Evolutionary conservation across 30 jellyfish, hydroid and myxozoan genomes (phyloP).

Genomic region (Hydra vulgaris): DNA sequence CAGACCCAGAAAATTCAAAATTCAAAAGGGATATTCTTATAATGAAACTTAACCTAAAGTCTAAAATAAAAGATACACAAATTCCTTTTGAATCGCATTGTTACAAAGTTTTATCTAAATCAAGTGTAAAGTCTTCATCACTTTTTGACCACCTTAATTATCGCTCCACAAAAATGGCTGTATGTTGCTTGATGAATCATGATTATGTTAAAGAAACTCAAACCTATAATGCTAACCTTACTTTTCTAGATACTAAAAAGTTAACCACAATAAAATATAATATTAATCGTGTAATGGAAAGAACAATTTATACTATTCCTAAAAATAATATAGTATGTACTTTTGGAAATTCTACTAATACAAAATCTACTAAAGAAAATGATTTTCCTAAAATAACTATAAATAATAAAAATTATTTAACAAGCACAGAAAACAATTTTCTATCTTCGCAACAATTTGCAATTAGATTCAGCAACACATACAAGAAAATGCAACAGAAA

Average conservation of each 20-base stretch:
- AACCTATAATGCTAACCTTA: constrained; percentile 11
- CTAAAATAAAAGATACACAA: constrained; percentile 10
- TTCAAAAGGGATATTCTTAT: constrained; percentile 11
- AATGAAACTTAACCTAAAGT: neutral
- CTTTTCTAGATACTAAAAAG: constrained; percentile 3
- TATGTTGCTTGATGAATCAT: constrained; percentile 5
- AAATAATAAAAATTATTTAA: neutral
- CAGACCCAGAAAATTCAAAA: constrained; percentile 29
- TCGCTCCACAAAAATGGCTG: constrained; percentile 12
- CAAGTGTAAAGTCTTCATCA: constrained; percentile 11
- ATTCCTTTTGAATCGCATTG: constrained; percentile 10
- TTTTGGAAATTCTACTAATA: neutral
- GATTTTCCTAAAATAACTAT: constrained; percentile 1
- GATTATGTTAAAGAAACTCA: constrained; percentile 5
- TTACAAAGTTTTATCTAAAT: constrained; percentile 8
- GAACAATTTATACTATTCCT: constrained; percentile 1
- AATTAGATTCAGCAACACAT: constrained; percentile 2
- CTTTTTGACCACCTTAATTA: constrained; percentile 6
- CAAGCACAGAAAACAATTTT: neutral
- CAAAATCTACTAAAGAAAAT: constrained; percentile 6
- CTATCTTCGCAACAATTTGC: constrained; percentile 1
- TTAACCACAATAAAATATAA: constrained; percentile 1
- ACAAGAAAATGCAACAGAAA: constrained; percentile 11
- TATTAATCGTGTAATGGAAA: constrained; percentile 1
- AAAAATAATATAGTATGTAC: neutral